A percentile compares a stretch with the other conserved stretches of the same genome.
phyloP scores from a whole-genome alignment of 2,113 vertebrate species.

The Fregetta grallaria region DNA sequence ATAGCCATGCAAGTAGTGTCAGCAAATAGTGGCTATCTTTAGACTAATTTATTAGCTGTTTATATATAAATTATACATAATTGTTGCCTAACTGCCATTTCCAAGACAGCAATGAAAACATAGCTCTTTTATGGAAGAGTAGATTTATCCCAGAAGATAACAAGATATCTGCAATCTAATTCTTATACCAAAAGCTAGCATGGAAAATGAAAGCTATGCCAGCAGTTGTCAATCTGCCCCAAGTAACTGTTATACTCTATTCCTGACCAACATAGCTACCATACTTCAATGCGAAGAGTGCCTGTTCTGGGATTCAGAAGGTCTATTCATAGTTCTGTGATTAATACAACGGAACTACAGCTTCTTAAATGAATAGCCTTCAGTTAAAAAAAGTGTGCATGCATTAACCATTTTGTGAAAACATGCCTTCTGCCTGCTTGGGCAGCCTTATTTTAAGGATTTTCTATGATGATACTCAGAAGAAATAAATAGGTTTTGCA shows the following conservation, averaged over 20 bases:
- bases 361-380: background rate
- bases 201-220: background rate
- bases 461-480: background rate
- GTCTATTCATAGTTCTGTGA: too few relatives aligned
- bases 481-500: background rate
- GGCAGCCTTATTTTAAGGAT: background rate
- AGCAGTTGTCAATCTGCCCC: background rate
- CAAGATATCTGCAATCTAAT: background rate
- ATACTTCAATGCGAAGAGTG: background rate
- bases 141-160: background rate
- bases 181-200: background rate
- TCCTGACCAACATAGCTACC: background rate
- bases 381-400: background rate
- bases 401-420: background rate
- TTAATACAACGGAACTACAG: background rate
- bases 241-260: background rate
- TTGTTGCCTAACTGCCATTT: background rate
- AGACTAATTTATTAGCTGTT: background rate
- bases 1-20: background rate
- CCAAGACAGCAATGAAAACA: background rate
- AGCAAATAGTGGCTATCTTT: background rate
- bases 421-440: background rate
- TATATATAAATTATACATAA: background rate
- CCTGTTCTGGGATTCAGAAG: background rate
- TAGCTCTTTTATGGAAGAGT: background rate